These are phyloP conservation scores for Agelaius tricolor DNA, from an alignment of 2,113 vertebrate genomes.

Conservation along the genomic window DNA sequence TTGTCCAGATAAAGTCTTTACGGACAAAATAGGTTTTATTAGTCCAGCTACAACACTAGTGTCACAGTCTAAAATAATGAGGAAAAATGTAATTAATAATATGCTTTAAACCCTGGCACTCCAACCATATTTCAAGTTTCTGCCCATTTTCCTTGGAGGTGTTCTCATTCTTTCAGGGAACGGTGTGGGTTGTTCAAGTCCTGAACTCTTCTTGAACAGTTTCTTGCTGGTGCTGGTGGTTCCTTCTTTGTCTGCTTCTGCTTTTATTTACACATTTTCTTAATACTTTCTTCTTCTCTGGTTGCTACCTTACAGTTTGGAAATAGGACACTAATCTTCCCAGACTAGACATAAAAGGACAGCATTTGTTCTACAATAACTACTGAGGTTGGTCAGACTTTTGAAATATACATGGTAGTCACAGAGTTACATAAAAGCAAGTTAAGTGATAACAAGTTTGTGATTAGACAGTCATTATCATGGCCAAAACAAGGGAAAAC, in stretches of 20 bases:
- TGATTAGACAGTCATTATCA: background rate
- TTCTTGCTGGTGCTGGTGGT: fast-evolving
- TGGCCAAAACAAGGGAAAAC: background rate
- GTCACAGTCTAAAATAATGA: background rate
- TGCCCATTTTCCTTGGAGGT: background rate
- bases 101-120: background rate
- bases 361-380: background rate
- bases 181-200: background rate
- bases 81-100: background rate
- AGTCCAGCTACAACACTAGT: background rate
- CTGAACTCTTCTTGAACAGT: background rate
- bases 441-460: background rate
- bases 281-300: background rate
- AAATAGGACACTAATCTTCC: background rate
- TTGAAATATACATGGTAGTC: background rate
- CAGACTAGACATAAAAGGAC: background rate
- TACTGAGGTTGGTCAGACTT: background rate
- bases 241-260: background rate
- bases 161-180: background rate
- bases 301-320: background rate
- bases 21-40: background rate
- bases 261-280: background rate
- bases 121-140: background rate
- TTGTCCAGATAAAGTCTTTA: background rate
- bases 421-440: background rate